Evolutionary conservation across 2,113 vertebrate species (phyloP).

Genomic region (Numenius arquata): DNA sequence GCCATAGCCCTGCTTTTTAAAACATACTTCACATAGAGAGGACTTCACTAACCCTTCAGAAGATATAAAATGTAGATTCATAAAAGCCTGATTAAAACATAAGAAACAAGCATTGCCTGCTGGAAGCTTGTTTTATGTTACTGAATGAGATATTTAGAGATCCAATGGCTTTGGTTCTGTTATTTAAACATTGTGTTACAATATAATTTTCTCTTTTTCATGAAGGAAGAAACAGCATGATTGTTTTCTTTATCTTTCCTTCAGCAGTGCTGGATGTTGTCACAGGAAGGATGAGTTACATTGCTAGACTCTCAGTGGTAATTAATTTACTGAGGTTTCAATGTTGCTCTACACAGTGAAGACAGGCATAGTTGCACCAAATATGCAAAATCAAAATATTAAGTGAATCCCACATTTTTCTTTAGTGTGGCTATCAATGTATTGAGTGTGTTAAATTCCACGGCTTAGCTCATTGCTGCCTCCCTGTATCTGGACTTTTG

Average conservation of each 20-base stretch:
- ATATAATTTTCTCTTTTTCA: constrained; percentile 17
- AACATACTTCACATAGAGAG: not conserved
- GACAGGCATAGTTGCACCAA: not conserved
- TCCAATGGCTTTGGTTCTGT: not conserved
- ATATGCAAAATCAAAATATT: not conserved
- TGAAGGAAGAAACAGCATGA: not conserved
- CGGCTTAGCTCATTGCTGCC: not conserved
- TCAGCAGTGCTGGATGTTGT: not conserved
- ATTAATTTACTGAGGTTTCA: constrained; percentile 18
- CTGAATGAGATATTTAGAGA: not conserved
- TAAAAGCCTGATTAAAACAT: constrained; percentile 11
- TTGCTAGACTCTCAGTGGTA: constrained; percentile 7
- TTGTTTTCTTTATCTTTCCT: constrained; percentile 42
- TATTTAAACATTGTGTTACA: constrained; percentile 16
- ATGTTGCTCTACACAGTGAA: not conserved
- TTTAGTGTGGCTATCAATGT: not conserved
- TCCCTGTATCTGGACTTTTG: not conserved
- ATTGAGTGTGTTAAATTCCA: not conserved
- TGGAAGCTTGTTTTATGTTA: not conserved
- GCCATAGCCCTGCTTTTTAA: not conserved
- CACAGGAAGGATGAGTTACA: constrained; percentile 13
- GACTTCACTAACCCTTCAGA: not conserved
- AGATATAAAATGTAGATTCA: not conserved
- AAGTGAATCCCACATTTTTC: not conserved
- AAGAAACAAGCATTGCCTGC: not conserved